phyloP scores from a whole-genome alignment of 1,140 invertebrate species.

The Drosophila bocki region DNA sequence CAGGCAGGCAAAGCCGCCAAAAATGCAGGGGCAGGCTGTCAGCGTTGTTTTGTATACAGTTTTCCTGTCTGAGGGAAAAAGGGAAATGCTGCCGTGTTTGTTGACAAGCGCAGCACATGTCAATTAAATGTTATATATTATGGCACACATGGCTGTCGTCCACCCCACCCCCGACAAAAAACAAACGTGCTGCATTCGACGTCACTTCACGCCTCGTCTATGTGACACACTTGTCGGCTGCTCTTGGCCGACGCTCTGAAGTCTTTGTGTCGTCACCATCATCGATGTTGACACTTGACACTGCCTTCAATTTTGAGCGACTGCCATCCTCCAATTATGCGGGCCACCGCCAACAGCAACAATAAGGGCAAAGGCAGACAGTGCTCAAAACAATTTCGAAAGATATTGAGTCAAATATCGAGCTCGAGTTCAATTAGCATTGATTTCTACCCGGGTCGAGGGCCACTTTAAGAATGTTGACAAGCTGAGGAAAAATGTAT shows the following conservation, averaged over 20 bases:
- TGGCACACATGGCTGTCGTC: constrained; percentile 44
- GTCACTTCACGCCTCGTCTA: constrained; percentile 59
- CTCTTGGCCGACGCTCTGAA: constrained; percentile 27
- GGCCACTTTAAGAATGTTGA: constrained; percentile 47
- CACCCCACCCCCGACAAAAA: constrained; percentile 6
- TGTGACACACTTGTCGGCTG: constrained; percentile 54
- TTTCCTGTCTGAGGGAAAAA: constrained; percentile 4
- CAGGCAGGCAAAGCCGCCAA: constrained; percentile 36
- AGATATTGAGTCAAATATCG: constrained; percentile 55
- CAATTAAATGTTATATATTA: constrained; percentile 81
- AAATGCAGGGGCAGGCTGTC: constrained; percentile 28
- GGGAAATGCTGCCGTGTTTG: constrained; percentile 55
- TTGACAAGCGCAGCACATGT: constrained; percentile 78
- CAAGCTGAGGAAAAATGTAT: not conserved
- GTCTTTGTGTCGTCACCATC: constrained; percentile 60
- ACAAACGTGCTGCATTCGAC: constrained; percentile 54
- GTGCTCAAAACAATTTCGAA: constrained; percentile 60
- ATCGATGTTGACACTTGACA: constrained; percentile 75
- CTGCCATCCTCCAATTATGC: constrained; percentile 55
- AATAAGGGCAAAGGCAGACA: constrained; percentile 27
- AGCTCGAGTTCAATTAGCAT: constrained; percentile 73
- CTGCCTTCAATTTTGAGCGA: constrained; percentile 53
- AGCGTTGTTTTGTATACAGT: constrained; percentile 20
- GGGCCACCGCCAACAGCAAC: constrained; percentile 48
- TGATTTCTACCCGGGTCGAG: constrained; percentile 71